Evolutionary conservation across 2,113 vertebrate genomes (phyloP).

Genomic region (Barbus barbus): DNA sequence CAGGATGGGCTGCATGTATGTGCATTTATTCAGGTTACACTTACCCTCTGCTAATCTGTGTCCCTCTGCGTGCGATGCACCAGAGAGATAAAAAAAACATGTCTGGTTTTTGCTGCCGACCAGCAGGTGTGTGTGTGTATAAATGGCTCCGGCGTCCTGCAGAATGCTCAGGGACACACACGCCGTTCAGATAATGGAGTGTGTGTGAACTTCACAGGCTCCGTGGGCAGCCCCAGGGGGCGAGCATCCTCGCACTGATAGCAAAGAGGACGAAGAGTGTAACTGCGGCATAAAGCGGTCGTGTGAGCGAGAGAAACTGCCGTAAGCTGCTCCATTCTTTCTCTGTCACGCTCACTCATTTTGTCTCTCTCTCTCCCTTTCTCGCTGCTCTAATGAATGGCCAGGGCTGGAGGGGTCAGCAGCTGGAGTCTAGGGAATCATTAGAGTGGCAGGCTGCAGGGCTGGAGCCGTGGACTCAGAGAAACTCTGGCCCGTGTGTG

Average conservation of each 20-base stretch:
- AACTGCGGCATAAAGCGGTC: slow-evolving; percentile 46
- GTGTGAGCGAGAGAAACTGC: slow-evolving; percentile 13
- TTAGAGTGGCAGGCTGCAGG: slow-evolving; percentile 64
- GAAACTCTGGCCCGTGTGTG: slow-evolving; percentile 62
- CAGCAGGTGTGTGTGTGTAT: slow-evolving; percentile 57
- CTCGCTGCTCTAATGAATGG: slow-evolving; percentile 70
- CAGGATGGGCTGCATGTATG: slow-evolving; percentile 8
- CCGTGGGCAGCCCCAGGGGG: slow-evolving; percentile 63
- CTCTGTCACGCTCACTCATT: slow-evolving; percentile 42
- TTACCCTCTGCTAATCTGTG: slow-evolving; percentile 59
- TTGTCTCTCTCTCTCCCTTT: slow-evolving; percentile 14
- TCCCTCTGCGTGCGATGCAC: slow-evolving; percentile 59
- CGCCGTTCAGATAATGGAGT: slow-evolving; percentile 61
- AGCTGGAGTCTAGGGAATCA: slow-evolving; percentile 70
- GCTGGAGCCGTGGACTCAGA: slow-evolving; percentile 42
- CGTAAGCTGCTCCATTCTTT: slow-evolving; percentile 30
- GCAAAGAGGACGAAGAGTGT: slow-evolving; percentile 58
- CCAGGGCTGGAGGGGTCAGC: slow-evolving; percentile 67
- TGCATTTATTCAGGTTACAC: slow-evolving; percentile 58
- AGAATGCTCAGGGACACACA: slow-evolving; percentile 45
- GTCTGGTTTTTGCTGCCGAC: slow-evolving; percentile 44
- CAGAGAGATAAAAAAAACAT: slow-evolving; percentile 57
- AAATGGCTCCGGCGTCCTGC: slow-evolving; percentile 57
- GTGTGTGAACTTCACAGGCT: slow-evolving; percentile 69
- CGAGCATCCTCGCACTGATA: slow-evolving; percentile 61